Conservation (phyloP, 2,113 vertebrate species). For the Microcebus ravelobensis region DNA sequence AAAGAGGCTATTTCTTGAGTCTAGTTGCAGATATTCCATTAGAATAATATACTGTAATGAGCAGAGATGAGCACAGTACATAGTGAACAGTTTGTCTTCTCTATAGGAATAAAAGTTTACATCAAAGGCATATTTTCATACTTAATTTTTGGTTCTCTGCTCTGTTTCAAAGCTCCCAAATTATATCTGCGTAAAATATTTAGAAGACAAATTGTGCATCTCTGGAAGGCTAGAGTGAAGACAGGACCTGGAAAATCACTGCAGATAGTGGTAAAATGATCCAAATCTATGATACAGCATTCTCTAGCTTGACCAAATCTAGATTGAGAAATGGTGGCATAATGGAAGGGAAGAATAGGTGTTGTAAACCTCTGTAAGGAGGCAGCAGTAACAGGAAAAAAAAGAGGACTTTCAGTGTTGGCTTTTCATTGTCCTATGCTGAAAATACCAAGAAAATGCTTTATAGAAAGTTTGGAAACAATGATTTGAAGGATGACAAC, state of each 20-base stretch:
- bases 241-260: background rate
- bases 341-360: background rate
- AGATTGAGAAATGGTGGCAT: background rate
- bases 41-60: background rate
- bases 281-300: background rate
- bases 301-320: background rate
- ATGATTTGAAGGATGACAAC: background rate
- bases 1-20: conserved; percentile 20
- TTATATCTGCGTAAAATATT: conserved; percentile 24
- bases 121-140: conserved; percentile 51
- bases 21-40: background rate
- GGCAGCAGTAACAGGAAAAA: background rate
- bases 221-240: background rate
- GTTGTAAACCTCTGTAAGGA: background rate
- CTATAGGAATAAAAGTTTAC: conserved; percentile 50
- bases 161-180: conserved; percentile 59
- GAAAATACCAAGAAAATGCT: background rate
- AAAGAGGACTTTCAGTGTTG: background rate
- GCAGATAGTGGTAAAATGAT: background rate
- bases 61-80: conserved; percentile 9
- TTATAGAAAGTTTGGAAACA: background rate
- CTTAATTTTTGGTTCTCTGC: conserved; percentile 60
- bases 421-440: background rate
- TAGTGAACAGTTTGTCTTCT: conserved; percentile 49
- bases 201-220: background rate